Base-by-base conservation (phyloP, 2,113 vertebrate genomes). In the Anolis carolinensis region DNA sequence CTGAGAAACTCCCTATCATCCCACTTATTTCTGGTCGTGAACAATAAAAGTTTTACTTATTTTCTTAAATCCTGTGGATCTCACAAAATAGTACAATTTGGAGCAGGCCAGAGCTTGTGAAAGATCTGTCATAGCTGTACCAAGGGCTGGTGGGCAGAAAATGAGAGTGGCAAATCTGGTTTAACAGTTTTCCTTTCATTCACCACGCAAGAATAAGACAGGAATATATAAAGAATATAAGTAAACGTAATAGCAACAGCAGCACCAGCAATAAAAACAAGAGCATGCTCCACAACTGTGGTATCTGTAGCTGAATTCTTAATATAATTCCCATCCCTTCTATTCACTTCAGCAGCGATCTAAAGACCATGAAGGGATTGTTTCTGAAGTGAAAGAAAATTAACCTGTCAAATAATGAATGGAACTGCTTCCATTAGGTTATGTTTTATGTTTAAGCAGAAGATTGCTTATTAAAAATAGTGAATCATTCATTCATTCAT, bases 351-450 rank as follows among this genome's bases (percentile, higher is more conserved):
- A 77, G 16, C 7, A 77, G 44, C 52, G 11, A 78, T 50, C 75
- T 39, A 70, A 65, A 75, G 48, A 36, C 21, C 44, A 30, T 78
- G 30, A 2, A 85, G 55, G n/a, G 23, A 78, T 18, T 13, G 52
- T 30, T 50, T 52, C 9, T 36, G 65, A 78, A 6, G 18, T 18
- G 59, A 23, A 14, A 85, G 63, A 55, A 78, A 78, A 85, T 55
- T 36, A 76, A 65, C 7, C 72, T 75, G n/a, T 50, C 55, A 76
- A 50, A 11, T 50, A 84, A 65, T 76, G 65, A 76, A 75, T 63
- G 36, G 36, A 75, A 75, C 39, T 63, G 71, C 55, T 83, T 74
- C 63, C 52, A 83, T 6, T 63, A 30, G 55, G 27, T 84, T 84
- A 65, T 23, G 36, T 13, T 14, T 48, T 72, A 72, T 55, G 36